Base-by-base conservation (phyloP, 2,888 invertebrate species). In the Coronaproctus castanopsis region DNA sequence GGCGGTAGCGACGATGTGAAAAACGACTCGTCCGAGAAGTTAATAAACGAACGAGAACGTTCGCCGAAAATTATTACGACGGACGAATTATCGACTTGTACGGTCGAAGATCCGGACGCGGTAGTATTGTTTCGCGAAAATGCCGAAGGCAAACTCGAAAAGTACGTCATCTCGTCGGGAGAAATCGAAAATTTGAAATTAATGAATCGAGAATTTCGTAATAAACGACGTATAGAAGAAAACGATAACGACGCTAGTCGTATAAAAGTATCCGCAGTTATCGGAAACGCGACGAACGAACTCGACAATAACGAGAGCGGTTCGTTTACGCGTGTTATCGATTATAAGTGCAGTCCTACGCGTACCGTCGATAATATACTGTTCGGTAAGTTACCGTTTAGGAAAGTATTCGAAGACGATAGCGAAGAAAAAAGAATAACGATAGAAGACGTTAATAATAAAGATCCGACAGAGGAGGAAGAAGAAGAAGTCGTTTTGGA, bases 71-170 rank as follows among this genome's bases (percentile, higher is more conserved):
- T 22, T n/a, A 59, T 59, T 18, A 22, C 54, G 14, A 50, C 51
- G 19, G 48, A 36, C 5, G 59, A 59, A 22, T n/a, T 55, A 19
- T 62, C 61, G 23, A n/a, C n/a, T n/a, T n/a, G n/a, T n/a, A n/a
- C n/a, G n/a, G n/a, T n/a, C n/a, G 65, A 65, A 2, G 67, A 67
- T 59, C 67, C 67, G 8, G 67, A 67, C 22, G 66, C 67, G 48
- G 67, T 67, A 10, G 65, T 67, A 10, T 57, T 67, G 48, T 65
- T 63, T 57, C 65, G 66, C 60, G 65, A 66, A 10, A 65, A 63
- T 23, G 66, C 66, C 18, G 62, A 67, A 53, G 64, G 64, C 23
- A 64, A 65, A 48, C 63, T 67, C 21, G 65, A 66, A 57, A 66
- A 67, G 49, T 66, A 64, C 64, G 67, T 67, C 18, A 60, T 67